Evolutionary conservation across 1,140 invertebrate genomes (phyloP), one percentile per base, ranked within the genome.

Genomic region (Pseudomyrmex concolor): DNA sequence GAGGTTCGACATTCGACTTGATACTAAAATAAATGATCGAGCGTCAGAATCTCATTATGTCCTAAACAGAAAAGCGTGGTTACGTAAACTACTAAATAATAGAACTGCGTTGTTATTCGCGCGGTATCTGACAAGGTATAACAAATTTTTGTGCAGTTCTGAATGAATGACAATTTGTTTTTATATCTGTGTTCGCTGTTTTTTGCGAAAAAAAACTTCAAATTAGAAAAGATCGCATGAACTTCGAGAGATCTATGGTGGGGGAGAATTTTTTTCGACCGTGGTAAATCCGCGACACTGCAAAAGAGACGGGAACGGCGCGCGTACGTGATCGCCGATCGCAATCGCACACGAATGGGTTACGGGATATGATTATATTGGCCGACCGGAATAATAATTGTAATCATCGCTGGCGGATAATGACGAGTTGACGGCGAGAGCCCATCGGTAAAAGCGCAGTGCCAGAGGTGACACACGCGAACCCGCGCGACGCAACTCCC

Each of bases 341-440:
- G 90, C 82, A 86, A 90, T 91, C 84, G 57, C 77, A 84, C 86
- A 83, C 74, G 84, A 89, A 89, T 90, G 84, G 82, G 89, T 90
- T 90, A 85, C 90, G 90, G 91, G 90, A 92, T 91, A 92, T 92
- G 91, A 93, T 93, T 92, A 91, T 92, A 34, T 90, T 90, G 85
- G 9, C 73, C 86, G 90, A 89, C 90, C 90, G 89, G 82, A 91
- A 90, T 91, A 93, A 94, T 92, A 91, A 93, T 93, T 91, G 92
- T 90, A 93, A 93, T 93, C 92, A 90, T 91, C 84, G 84, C 63
- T 72, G 70, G 72, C 78, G 45, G 86, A 85, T 91, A 86, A 87
- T 89, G 86, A 86, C 85, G 83, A 84, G 85, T 84, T 89, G 89
- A 91, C 89, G 86, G 34, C 66, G 54, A 60, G 66, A 25, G 34